Evolutionary conservation across 2,888 invertebrate species (phyloP), one percentile per base, ranked within the genome.

Genomic region (Ryuthela nishihirai): DNA sequence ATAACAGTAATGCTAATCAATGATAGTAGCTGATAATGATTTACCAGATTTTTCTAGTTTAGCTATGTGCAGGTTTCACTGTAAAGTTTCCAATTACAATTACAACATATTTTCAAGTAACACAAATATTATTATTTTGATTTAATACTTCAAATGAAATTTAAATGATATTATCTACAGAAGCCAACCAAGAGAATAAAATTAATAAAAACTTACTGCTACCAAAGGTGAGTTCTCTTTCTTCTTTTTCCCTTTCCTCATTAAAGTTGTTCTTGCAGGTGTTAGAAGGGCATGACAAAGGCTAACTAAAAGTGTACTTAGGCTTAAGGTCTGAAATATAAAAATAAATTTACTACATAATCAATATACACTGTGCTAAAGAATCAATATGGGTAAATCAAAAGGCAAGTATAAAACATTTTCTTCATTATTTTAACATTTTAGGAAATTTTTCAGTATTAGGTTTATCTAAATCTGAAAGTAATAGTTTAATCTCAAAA

Each of bases 161-260:
- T 34, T 15, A 15, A 34, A 1, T 29, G 9, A 29, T 10, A 29
- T n/a, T 23, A 12, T 24, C 17, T 40, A 3, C 23, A 15, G 15
- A 5, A 32, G 24, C 3, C 36, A 38, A 4, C 17, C n/a, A 34
- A 10, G 3, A 34, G 17, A n/a, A 15, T 34, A 4, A 32, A 12
- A 32, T 4, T n/a, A 12, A 32, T 12, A n/a, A 32, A 32, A 12
- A 48, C 50, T 46, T 46, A 58, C 56, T 15, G 46, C 43, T 26
- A 46, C 40, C 32, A 45, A 15, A 26, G 47, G 41, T 9, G 25
- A 18, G 26, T 39, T 46, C 46, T 70, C 71, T 62, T 72, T 73
- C 63, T 81, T 82, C 72, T 82, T 82, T 68, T 81, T 82, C 1
- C 78, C 76, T 67, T 81, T 82, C 69, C 80, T 82, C 32, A 68